Conservation (phyloP, 2,113 vertebrate species). For the Coturnix japonica region DNA sequence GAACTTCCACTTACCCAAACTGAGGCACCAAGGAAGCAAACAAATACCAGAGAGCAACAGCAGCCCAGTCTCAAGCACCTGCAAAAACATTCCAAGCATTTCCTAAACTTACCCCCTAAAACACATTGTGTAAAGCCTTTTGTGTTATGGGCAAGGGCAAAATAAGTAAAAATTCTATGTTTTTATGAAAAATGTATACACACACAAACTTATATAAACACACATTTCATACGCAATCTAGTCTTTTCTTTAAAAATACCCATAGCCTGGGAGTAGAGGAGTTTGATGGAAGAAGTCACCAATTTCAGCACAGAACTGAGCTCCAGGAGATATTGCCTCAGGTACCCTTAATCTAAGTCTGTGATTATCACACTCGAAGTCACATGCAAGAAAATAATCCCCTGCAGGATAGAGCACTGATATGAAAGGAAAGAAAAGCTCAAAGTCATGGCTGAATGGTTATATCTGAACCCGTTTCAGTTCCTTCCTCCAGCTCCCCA, state of each 20-base stretch:
- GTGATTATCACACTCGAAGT: conserved; percentile 48
- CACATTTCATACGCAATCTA: neutral
- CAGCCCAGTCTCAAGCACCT: neutral
- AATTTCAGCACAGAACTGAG: conserved; percentile 15
- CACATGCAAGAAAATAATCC: conserved; percentile 60
- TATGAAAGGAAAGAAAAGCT: conserved; percentile 51
- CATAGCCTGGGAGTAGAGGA: neutral
- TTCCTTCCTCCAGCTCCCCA: neutral
- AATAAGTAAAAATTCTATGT: accelerated
- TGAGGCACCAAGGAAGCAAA: neutral
- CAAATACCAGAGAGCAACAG: neutral
- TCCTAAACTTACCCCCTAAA: neutral
- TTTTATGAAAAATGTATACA: neutral
- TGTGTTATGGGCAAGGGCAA: neutral
- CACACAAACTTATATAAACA: neutral
- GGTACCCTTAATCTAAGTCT: conserved; percentile 55
- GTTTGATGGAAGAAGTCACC: neutral
- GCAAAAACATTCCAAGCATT: neutral
- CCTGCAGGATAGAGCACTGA: conserved; percentile 32
- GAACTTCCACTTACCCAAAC: neutral
- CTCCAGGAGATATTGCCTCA: conserved; percentile 27
- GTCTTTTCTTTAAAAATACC: neutral
- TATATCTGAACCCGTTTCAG: conserved; percentile 20
- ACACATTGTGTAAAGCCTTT: neutral
- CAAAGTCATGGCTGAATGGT: conserved; percentile 38